Base-by-base conservation (phyloP, 2,888 invertebrate genomes). In the Eristalinus sepulchralis region DNA sequence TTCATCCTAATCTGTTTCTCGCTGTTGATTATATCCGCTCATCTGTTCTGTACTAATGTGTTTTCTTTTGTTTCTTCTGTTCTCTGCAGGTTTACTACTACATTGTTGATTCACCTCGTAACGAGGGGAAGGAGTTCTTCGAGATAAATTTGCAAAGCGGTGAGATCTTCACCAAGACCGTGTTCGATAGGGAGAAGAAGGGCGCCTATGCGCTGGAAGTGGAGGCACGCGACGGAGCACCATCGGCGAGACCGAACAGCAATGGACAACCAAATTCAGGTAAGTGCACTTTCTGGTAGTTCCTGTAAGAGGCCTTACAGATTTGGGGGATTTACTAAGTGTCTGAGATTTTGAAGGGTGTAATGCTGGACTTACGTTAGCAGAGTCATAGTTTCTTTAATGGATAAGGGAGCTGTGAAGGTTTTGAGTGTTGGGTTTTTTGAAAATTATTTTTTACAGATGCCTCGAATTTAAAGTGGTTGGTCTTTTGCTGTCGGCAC, bases 161-260 rank as follows among this genome's bases (percentile, higher is more conserved):
- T 24, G 97, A 98, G 93, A 97, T 99, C 91, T 98, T 97, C 94
- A 98, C 98, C 57, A 97, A 97, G 93, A 95, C 97, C 89, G 97
- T 98, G 90, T 99, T 99, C 94, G 99, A 99, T 94, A 95, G 99
- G 88, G 99, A 99, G 93, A 98, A 98, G 94, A 98, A 98, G 92
- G 97, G 97, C 62, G 98, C 98, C 81, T 99, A 99, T 93, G 99
- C 99, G 47, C 94, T 99, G 91, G 98, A 98, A 92, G 98, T 99
- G 90, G 98, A 98, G 92, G 99, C 99, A 0, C 94, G 98, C 80
- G 99, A 99, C 92, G 98, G 98, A 71, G 97, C 97, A 77, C 97
- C 98, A n/a, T 99, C 99, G 13, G 98, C 98, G 73, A 94, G 98
- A 88, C 98, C 98, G 59, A 98, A 98, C 92, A 97, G 97, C 91